Conservation (phyloP, 2,113 vertebrate species). For the Oplegnathus fasciatus region DNA sequence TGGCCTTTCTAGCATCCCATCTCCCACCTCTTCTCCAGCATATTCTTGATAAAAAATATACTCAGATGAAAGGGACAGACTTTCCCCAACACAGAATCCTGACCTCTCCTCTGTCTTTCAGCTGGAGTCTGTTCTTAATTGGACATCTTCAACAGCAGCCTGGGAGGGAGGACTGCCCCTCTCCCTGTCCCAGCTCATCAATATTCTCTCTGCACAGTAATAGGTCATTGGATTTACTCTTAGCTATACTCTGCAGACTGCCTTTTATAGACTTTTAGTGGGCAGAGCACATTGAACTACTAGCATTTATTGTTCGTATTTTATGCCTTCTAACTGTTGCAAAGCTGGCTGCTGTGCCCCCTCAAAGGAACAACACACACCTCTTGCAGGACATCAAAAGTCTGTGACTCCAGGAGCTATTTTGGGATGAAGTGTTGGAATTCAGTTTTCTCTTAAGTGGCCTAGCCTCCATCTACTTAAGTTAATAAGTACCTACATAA, state of each 20-base stretch:
- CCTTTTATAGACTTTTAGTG: slow-evolving; percentile 9
- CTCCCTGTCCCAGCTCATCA: slow-evolving; percentile 32
- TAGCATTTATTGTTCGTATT: not conserved
- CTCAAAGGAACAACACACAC: not conserved
- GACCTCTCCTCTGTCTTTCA: not conserved
- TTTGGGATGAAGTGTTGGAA: not conserved
- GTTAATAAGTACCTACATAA: not conserved
- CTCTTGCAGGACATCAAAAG: not conserved
- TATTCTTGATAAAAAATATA: not conserved
- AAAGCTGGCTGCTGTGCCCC: not conserved
- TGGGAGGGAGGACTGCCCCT: not conserved
- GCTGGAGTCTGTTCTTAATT: slow-evolving; percentile 31
- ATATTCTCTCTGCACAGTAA: slow-evolving; percentile 23
- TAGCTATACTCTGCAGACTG: not conserved
- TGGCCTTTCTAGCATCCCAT: not conserved
- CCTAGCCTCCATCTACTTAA: not conserved
- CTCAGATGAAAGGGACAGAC: not conserved
- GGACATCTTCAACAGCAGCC: slow-evolving; percentile 1
- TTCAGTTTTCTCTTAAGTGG: not conserved
- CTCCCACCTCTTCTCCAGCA: not conserved
- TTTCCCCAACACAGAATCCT: not conserved
- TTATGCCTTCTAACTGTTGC: not conserved
- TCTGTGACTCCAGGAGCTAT: not conserved
- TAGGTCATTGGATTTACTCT: slow-evolving; percentile 20
- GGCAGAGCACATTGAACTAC: not conserved